Conservation (phyloP, 2,888 invertebrate species). For the Rotaria macrura region DNA sequence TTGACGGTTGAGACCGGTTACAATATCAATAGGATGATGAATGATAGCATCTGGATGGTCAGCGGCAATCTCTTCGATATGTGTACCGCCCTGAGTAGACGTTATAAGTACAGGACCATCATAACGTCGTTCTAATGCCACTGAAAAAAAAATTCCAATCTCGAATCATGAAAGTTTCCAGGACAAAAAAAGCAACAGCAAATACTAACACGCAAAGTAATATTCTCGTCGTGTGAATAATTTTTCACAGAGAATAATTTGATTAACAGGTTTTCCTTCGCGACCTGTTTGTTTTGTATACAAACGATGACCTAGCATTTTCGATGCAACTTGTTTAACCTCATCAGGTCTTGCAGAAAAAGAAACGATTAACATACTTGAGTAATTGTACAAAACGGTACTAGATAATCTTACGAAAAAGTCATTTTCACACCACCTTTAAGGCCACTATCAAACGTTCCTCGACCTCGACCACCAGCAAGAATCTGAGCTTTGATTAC, state of each 20-base stretch:
- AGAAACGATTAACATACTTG: too few species aligned
- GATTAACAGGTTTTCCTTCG: conserved; percentile 66
- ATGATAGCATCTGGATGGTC: conserved; percentile 81
- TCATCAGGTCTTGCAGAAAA: conserved; percentile 77
- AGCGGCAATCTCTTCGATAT: conserved; percentile 87
- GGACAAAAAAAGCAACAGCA: too few species aligned
- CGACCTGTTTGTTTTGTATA: conserved; percentile 90
- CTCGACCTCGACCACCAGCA: conserved; percentile 84
- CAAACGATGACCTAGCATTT: conserved; percentile 80
- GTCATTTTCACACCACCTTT: conserved; percentile 89
- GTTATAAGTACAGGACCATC: conserved; percentile 89
- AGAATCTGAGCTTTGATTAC: conserved; percentile 56
- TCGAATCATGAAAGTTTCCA: too few species aligned
- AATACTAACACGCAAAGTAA: conserved; percentile 68
- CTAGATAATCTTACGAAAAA: conserved; percentile 58
- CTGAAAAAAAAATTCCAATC: neutral
- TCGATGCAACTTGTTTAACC: conserved; percentile 66
- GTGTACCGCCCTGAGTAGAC: conserved; percentile 85
- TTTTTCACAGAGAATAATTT: conserved; percentile 92
- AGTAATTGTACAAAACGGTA: too few species aligned
- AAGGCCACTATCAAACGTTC: conserved; percentile 78
- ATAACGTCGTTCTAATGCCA: conserved; percentile 31
- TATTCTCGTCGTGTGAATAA: conserved; percentile 91
- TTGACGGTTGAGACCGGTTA: neutral
- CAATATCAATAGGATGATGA: conserved; percentile 70